Evolutionary conservation across 2,888 invertebrate species (phyloP), one percentile per base, ranked within the genome.

Genomic region (Leptinotarsa juncta): DNA sequence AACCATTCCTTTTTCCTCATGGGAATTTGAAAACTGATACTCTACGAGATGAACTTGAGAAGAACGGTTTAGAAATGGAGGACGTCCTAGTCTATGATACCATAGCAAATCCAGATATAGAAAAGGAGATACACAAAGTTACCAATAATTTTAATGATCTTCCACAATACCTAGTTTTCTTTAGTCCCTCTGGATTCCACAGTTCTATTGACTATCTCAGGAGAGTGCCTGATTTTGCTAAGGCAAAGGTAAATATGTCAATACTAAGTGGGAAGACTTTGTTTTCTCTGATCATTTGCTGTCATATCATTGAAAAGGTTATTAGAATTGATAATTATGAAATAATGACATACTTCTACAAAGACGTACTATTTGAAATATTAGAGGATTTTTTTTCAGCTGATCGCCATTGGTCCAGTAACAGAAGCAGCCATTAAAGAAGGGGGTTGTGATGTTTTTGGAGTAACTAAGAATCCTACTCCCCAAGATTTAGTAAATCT

Each of bases 161-260:
- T 60, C 87, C 90, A 1, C 90, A 90, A 80, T 90, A 86, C 83
- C 81, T 91, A 53, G 89, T 91, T 3, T 91, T 90, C 85, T 91
- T 91, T 79, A 91, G 91, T 80, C 91, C 91, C 1, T 91, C 91
- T 5, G 91, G 91, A 23, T 88, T 91, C 0, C 88, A 88, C 71
- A 89, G 88, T 81, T 87, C 88, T 0, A 78, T 88, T 53, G 87
- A 88, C 1, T 86, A 88, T 79, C 86, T 91, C 23, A 86, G 84
- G 73, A 86, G 86, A 65, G 20, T 83, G 67, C 74, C 80, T 23
- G 81, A 83, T 73, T 78, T 84, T 70, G 51, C 77, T 23, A 65
- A 78, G 68, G 74, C 84, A 12, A 84, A 85, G 81, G 85, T 85
- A 76, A 66, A 14, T 14, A 65, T 51, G 3, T 15, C 67, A 32